These are phyloP conservation scores for Antennarius maculatus DNA, from an alignment of 2,797 vertebrate species.

Conservation along the genomic window DNA sequence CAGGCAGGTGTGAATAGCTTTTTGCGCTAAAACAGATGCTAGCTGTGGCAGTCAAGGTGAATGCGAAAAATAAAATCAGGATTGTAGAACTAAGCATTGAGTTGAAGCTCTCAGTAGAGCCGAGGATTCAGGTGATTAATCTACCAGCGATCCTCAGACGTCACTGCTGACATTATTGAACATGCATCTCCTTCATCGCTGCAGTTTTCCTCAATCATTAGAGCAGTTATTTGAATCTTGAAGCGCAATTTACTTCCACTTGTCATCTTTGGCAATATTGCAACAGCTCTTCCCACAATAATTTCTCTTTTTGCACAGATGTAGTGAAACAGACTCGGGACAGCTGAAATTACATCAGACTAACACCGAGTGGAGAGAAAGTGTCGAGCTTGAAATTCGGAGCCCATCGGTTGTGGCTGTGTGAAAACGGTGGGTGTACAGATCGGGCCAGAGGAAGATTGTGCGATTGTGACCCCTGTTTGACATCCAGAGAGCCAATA, in stretches of 20 bases:
- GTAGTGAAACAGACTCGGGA: constrained; percentile 12
- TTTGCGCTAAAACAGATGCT: neutral
- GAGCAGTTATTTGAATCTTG: neutral
- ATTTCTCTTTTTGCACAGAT: constrained; percentile 23
- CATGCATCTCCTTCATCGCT: no score
- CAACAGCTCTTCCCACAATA: constrained; percentile 5
- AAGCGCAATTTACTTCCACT: neutral
- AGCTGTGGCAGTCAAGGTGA: neutral
- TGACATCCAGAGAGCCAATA: constrained; percentile 34
- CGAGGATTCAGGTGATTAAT: neutral
- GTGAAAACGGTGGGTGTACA: constrained; percentile 69
- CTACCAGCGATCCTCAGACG: no score
- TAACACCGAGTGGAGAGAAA: constrained; percentile 32
- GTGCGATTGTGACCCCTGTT: constrained; percentile 26
- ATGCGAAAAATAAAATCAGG: no score
- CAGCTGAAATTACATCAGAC: constrained; percentile 20
- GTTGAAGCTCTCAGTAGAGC: neutral
- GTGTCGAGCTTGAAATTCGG: constrained; percentile 7
- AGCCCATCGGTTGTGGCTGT: constrained; percentile 32
- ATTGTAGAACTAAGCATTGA: neutral
- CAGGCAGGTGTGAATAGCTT: neutral
- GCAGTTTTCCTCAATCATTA: neutral
- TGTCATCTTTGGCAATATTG: constrained; percentile 9
- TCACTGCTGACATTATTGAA: no score
- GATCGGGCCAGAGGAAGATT: constrained; percentile 40